Percentiles rank a stretch among this genome's conserved stretches.
phyloP scores from a whole-genome alignment of 2,113 vertebrate species.

The Aythya baeri region DNA sequence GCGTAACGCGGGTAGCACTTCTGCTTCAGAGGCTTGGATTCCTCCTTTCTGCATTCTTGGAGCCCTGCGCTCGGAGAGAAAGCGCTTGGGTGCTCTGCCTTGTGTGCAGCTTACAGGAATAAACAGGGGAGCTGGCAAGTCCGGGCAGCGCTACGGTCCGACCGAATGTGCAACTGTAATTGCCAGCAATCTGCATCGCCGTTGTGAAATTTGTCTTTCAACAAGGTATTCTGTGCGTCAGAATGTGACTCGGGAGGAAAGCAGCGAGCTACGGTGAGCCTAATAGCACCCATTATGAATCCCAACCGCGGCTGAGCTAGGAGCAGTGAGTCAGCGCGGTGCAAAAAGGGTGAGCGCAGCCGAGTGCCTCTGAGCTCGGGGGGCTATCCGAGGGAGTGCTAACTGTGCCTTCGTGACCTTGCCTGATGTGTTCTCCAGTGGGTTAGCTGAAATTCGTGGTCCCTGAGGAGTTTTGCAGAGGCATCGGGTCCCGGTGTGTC shows the following conservation, averaged over 20 bases:
- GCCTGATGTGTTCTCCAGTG: neutral
- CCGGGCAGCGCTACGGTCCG: slow-evolving; percentile 60
- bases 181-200: slow-evolving; percentile 64
- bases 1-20: neutral
- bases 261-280: slow-evolving; percentile 19
- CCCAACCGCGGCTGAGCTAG: slow-evolving; percentile 12
- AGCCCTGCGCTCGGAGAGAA: neutral
- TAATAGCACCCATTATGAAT: slow-evolving; percentile 39
- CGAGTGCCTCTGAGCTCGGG: neutral
- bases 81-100: neutral
- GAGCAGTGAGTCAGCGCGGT: neutral
- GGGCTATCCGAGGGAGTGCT: neutral
- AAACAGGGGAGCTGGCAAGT: slow-evolving; percentile 61
- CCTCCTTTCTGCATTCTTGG: neutral
- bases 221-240: slow-evolving; percentile 64
- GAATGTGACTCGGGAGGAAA: slow-evolving; percentile 56
- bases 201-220: slow-evolving; percentile 71
- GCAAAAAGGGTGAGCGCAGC: neutral
- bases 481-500: neutral
- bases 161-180: slow-evolving; percentile 64
- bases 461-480: neutral
- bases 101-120: slow-evolving; percentile 39
- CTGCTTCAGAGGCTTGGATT: neutral
- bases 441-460: neutral
- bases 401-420: neutral